Evolutionary conservation across 35 echinoderm and acorn worm genomes (phyloP).

Genomic region (Chiridota heheva): DNA sequence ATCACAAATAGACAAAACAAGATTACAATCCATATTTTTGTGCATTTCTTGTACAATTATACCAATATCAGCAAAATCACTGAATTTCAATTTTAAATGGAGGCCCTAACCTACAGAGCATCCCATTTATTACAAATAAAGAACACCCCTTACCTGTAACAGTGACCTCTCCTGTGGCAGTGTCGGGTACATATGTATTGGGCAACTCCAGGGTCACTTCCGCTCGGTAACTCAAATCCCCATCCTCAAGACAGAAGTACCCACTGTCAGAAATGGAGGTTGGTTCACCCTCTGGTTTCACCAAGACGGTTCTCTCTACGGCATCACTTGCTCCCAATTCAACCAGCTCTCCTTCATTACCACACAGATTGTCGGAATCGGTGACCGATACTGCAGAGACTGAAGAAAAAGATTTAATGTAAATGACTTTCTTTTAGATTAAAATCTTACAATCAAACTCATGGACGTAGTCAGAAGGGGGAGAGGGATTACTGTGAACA

Average conservation of each 20-base stretch:
- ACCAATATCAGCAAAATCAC: too few relatives aligned
- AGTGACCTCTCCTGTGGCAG: conserved; percentile 11
- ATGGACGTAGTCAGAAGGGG: too few relatives aligned
- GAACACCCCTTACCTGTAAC: conserved; percentile 20
- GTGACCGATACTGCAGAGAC: conserved; percentile 10
- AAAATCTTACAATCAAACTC: too few relatives aligned
- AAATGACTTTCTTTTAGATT: too few relatives aligned
- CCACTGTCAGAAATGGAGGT: conserved; percentile 1
- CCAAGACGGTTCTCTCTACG: neutral
- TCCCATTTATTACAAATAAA: too few relatives aligned
- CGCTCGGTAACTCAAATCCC: neutral
- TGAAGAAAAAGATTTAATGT: neutral
- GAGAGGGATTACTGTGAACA: too few relatives aligned
- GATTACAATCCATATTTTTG: too few relatives aligned
- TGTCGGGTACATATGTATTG: neutral
- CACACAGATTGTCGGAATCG: conserved; percentile 20
- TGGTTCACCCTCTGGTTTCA: conserved; percentile 37
- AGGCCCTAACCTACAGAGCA: too few relatives aligned
- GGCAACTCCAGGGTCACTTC: neutral
- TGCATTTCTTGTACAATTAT: too few relatives aligned
- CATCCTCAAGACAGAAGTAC: conserved; percentile 31
- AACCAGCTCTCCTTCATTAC: conserved; percentile 6
- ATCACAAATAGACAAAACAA: too few relatives aligned
- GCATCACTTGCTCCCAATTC: neutral
- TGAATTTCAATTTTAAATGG: too few relatives aligned